phyloP scores from a whole-genome alignment of 2,797 vertebrate species.

The Ataeniobius toweri region DNA sequence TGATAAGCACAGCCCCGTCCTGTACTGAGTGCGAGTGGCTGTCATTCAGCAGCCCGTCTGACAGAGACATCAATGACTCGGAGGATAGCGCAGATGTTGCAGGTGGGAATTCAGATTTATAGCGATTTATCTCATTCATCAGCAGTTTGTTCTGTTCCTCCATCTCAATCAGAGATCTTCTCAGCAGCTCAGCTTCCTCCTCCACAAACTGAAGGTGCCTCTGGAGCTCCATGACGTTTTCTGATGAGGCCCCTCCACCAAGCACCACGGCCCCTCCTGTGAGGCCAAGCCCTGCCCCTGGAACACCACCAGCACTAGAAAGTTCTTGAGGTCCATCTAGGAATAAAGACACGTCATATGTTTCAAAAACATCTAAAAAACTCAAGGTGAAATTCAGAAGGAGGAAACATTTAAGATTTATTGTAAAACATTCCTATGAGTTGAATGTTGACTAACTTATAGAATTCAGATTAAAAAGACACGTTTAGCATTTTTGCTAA shows the following conservation, averaged over 20 bases:
- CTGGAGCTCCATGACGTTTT: constrained; percentile 91
- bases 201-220: constrained; percentile 98
- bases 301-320: constrained; percentile 70
- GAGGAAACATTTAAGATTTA: neutral
- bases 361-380: neutral
- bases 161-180: constrained; percentile 92
- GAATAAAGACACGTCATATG: neutral
- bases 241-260: constrained; percentile 81
- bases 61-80: constrained; percentile 47
- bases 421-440: neutral
- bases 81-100: constrained; percentile 39
- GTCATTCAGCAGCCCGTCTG: constrained; percentile 65
- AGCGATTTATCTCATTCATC: constrained; percentile 93
- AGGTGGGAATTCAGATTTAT: constrained; percentile 87
- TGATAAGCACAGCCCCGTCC: constrained; percentile 87
- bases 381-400: neutral
- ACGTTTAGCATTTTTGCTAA: no score
- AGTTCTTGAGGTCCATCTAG: constrained; percentile 80
- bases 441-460: neutral
- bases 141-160: constrained; percentile 99
- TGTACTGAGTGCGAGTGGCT: constrained; percentile 82
- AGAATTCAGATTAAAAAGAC: neutral
- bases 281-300: constrained; percentile 68
- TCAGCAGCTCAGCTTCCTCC: constrained; percentile 95
- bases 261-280: constrained; percentile 62